Evolutionary conservation across 2,797 vertebrate genomes (phyloP).

Genomic region (Mustela erminea): DNA sequence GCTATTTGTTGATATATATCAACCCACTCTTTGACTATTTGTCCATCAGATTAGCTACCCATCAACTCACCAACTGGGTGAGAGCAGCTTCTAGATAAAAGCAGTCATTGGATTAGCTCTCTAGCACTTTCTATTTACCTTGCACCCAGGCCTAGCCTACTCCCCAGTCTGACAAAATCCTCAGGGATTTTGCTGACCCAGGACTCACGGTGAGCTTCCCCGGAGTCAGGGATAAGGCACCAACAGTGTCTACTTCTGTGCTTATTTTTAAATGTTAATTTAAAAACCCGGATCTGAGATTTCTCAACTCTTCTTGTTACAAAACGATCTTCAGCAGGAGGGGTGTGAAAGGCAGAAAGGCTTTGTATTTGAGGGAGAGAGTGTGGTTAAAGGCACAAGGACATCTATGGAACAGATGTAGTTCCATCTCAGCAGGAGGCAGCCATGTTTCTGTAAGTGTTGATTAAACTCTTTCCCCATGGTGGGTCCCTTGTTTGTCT

Average conservation of each 20-base stretch:
- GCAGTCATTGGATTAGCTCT: neutral
- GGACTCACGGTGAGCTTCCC: neutral
- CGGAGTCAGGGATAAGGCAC: neutral
- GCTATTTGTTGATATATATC: neutral
- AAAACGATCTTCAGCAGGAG: neutral
- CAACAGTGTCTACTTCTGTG: neutral
- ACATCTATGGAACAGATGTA: conserved; percentile 75
- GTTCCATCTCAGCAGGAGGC: conserved; percentile 75
- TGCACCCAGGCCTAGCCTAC: neutral
- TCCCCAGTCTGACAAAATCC: neutral
- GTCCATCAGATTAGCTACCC: neutral
- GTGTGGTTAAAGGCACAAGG: conserved; percentile 41
- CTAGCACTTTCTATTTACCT: neutral
- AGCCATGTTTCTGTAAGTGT: conserved; percentile 78
- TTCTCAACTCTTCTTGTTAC: conserved; percentile 19
- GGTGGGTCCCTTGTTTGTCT: conserved; percentile 79
- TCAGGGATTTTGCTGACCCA: neutral
- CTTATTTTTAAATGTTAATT: neutral
- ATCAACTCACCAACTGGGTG: neutral
- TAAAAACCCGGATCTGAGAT: neutral
- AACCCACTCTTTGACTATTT: conserved; percentile 45
- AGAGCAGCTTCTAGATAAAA: neutral
- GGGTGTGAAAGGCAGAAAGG: conserved; percentile 37
- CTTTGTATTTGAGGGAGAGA: conserved; percentile 31
- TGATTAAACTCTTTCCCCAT: conserved; percentile 82